phyloP scores from a whole-genome alignment of 2,113 vertebrate genomes.

The Eulacestoma nigropectus region DNA sequence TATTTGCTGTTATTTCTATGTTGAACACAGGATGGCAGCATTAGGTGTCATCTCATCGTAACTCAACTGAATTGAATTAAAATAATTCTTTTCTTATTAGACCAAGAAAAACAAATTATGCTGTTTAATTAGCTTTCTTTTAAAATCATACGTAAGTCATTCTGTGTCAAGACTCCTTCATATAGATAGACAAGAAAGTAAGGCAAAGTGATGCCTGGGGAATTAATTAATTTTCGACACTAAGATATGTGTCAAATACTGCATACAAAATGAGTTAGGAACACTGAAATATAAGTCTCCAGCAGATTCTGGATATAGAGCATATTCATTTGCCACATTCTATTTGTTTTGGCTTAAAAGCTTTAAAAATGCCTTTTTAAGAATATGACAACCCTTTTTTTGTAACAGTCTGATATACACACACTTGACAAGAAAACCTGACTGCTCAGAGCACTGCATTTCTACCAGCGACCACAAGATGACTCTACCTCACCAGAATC shows the following conservation, averaged over 20 bases:
- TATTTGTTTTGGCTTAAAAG: not conserved
- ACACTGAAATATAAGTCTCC: not conserved
- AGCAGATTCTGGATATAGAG: not conserved
- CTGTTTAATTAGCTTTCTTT: not conserved
- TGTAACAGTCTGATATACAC: not conserved
- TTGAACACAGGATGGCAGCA: slow-evolving; percentile 51
- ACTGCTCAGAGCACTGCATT: slow-evolving; percentile 1
- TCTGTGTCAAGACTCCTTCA: not conserved
- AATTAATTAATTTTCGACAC: not conserved
- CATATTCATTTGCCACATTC: not conserved
- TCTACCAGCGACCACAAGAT: slow-evolving; percentile 70
- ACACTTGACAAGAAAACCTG: not conserved
- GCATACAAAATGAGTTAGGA: not conserved
- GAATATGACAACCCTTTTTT: not conserved
- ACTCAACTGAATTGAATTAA: not conserved
- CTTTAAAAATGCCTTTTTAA: not conserved
- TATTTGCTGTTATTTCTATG: not conserved
- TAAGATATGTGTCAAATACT: not conserved
- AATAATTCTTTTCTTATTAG: not conserved
- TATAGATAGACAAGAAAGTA: not conserved
- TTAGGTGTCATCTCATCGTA: not conserved
- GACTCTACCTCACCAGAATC: slow-evolving; percentile 62
- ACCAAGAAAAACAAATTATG: not conserved
- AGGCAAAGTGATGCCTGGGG: not conserved
- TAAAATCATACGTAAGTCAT: not conserved